Evolutionary conservation across 2,113 vertebrate genomes (phyloP), one percentile per base, ranked within the genome.

Genomic region (Indri indri): DNA sequence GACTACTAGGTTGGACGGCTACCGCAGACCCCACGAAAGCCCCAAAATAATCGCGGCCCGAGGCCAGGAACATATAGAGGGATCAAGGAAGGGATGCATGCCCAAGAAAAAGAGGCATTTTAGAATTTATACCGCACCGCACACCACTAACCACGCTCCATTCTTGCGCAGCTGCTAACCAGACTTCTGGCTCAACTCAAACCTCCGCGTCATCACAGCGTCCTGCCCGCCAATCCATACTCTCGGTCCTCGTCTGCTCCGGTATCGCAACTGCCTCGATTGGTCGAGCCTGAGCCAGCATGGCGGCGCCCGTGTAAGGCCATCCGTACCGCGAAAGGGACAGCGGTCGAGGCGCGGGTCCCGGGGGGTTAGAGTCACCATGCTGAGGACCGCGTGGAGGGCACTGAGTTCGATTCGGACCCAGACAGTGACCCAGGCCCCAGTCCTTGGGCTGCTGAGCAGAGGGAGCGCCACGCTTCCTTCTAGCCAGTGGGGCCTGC

Each of bases 221-320:
- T 0, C 40, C 23, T 0, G 73, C 79, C 82, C 22, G 12, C 73
- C 79, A 22, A 98, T 98, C 98, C 97, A 96, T 27, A 25, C 22
- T 42, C 96, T 98, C 98, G 81, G 76, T 61, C 20, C 22, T 66
- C 65, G 1, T 37, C 84, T 40, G 0, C n/a, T 54, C 63, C 0
- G 13, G 71, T 23, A 91, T 94, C 42, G 74, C 81, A 9, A 70
- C 40, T 4, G 50, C 81, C 59, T 98, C 98, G 74, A 86, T 91
- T 40, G 73, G 80, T 22, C 18, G 50, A n/a, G 96, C 74, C 98
- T 98, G 91, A 40, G 47, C 0, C 79, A 97, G 96, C 54, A 98
- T 98, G 98, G 98, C 97, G 91, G 98, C 98, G 94, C 92, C 97
- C 98, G 0, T 93, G 85, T 97, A 86, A 86, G 9, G 0, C 1